Conservation (phyloP, 2,113 vertebrate genomes). For the Onychorhynchus coronatus region DNA sequence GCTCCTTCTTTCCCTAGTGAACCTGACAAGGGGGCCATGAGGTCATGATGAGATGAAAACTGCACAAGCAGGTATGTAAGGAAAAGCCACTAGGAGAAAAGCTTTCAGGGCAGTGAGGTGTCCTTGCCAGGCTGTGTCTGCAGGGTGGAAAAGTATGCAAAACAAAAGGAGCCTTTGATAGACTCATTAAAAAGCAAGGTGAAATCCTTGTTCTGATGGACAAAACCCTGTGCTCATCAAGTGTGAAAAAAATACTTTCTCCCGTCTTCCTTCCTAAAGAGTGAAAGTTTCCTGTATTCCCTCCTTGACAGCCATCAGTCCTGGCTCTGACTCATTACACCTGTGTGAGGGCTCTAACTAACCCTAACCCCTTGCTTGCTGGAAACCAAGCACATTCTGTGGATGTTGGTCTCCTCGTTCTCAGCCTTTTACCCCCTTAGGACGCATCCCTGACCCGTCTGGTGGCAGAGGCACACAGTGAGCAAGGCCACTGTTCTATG, state of each 20-base stretch:
- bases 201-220: neutral
- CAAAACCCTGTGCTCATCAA: neutral
- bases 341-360: neutral
- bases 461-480: neutral
- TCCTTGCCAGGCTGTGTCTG: neutral
- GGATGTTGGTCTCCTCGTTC: neutral
- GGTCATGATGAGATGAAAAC: neutral
- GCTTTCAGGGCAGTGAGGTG: neutral
- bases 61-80: neutral
- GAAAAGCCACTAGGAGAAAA: neutral
- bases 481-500: neutral
- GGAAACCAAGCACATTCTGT: neutral
- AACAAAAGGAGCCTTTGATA: neutral
- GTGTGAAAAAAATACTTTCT: conserved; percentile 5
- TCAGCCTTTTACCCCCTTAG: neutral
- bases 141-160: neutral
- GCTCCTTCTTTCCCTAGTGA: neutral
- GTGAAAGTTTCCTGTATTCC: conserved; percentile 36
- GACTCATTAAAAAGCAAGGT: neutral
- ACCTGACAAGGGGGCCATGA: neutral
- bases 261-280: conserved; percentile 4
- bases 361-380: neutral
- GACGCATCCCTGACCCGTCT: neutral
- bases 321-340: neutral
- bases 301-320: conserved; percentile 28